A percentile compares a stretch with the other conserved stretches of the same genome.
These are phyloP conservation scores for Pardalotus punctatus DNA, from an alignment of 2,113 vertebrate genomes.

Conservation along the genomic window DNA sequence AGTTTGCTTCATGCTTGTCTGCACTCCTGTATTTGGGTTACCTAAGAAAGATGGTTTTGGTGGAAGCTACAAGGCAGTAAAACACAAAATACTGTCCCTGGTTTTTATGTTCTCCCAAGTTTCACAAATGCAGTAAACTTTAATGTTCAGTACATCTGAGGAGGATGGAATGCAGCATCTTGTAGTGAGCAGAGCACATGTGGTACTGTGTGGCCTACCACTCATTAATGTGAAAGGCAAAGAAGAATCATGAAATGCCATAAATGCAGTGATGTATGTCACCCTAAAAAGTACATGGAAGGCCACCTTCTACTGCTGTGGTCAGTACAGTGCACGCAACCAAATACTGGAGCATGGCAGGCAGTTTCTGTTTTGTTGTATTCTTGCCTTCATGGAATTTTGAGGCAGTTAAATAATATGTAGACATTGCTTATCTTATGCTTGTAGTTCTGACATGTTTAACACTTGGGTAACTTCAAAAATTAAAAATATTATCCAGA, in stretches of 20 bases:
- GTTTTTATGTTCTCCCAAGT: background rate
- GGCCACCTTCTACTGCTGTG: background rate
- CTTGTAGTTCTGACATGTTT: background rate
- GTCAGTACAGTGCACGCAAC: background rate
- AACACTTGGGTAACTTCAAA: background rate
- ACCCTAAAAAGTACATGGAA: background rate
- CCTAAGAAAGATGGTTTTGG: background rate
- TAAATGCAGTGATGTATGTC: background rate
- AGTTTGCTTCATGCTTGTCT: background rate
- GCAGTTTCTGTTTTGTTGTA: background rate
- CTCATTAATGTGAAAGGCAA: conserved; percentile 19
- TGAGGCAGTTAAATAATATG: background rate
- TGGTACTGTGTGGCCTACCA: conserved; percentile 6
- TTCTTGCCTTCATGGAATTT: background rate
- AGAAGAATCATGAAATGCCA: background rate
- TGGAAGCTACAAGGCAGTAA: background rate
- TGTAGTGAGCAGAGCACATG: conserved; percentile 8
- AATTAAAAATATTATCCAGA: background rate
- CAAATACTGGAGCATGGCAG: background rate
- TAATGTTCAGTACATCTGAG: background rate
- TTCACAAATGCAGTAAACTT: background rate
- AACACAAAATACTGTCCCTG: background rate
- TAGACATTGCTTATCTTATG: background rate
- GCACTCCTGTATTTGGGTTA: background rate
- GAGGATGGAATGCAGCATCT: background rate